phyloP scores from a whole-genome alignment of 2,888 invertebrate species.

The Cerastis rubricosa region DNA sequence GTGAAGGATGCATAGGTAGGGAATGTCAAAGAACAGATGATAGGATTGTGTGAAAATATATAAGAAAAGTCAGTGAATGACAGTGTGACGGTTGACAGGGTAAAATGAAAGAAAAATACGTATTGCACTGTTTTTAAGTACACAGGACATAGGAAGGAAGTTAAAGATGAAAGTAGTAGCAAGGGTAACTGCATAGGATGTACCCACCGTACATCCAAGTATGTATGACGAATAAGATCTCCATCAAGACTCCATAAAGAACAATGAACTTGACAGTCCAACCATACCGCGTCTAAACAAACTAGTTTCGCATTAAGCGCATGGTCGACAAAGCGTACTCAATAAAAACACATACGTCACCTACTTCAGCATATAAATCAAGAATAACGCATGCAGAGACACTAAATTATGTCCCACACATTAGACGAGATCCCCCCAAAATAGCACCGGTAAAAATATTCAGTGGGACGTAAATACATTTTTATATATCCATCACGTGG shows the following conservation, averaged over 20 bases:
- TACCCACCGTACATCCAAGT: background rate
- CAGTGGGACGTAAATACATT: constrained; percentile 20
- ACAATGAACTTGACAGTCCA: constrained; percentile 41
- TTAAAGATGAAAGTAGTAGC: background rate
- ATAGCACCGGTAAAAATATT: constrained; percentile 21
- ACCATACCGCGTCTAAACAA: constrained; percentile 18
- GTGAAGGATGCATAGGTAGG: background rate
- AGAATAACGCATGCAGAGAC: constrained; percentile 9
- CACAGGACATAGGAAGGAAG: too few relatives aligned
- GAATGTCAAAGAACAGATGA: background rate
- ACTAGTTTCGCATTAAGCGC: constrained; percentile 41
- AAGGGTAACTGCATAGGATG: background rate
- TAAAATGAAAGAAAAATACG: background rate
- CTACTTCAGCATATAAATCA: constrained; percentile 11
- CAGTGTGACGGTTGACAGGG: background rate
- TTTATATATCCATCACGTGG: constrained; percentile 23
- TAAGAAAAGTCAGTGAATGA: background rate
- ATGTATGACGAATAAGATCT: background rate
- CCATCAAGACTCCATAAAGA: constrained; percentile 25
- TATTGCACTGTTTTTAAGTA: background rate
- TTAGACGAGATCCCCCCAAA: constrained; percentile 16
- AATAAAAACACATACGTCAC: constrained; percentile 36
- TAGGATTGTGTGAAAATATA: background rate
- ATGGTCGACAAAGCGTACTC: constrained; percentile 33
- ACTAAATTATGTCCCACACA: constrained; percentile 4